Percentiles rank a stretch among this genome's conserved stretches.
These are phyloP conservation scores for Platycnemis pennipes DNA, from an alignment of 2,888 invertebrate species.

Conservation along the genomic window DNA sequence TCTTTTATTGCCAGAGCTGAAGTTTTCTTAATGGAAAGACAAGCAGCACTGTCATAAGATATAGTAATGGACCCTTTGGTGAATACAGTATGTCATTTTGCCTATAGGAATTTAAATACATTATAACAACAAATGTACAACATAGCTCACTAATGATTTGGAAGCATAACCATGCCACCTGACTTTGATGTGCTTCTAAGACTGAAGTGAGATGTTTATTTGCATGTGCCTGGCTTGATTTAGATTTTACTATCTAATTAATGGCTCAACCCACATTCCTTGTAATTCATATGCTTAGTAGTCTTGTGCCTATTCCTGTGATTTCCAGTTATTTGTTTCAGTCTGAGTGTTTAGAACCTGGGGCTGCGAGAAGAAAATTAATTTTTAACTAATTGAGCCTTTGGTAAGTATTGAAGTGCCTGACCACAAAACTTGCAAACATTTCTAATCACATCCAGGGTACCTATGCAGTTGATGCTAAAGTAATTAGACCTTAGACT, in stretches of 20 bases:
- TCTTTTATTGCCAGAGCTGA: not conserved
- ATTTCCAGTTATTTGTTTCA: not conserved
- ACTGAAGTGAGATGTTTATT: slow-evolving; percentile 45
- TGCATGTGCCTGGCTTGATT: slow-evolving; percentile 8
- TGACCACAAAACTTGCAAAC: not conserved
- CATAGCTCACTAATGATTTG: not conserved
- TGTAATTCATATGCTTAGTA: not conserved
- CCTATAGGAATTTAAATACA: not conserved
- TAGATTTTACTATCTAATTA: slow-evolving; percentile 19
- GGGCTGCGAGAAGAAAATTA: slow-evolving; percentile 3
- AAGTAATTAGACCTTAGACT: too few relatives aligned
- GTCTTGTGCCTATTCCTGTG: slow-evolving; percentile 11
- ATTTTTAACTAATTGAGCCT: not conserved
- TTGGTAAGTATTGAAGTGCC: slow-evolving; percentile 58
- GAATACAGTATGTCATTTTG: not conserved
- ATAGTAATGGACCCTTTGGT: not conserved
- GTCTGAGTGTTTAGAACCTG: not conserved
- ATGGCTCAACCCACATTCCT: not conserved
- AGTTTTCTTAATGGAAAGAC: not conserved
- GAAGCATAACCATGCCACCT: slow-evolving; percentile 67
- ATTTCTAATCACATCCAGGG: not conserved
- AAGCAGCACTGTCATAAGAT: not conserved
- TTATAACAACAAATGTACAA: not conserved
- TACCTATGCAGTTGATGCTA: too few relatives aligned
- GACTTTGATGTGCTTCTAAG: slow-evolving; percentile 66